Evolutionary conservation across 2,113 vertebrate species (phyloP), one percentile per base, ranked within the genome.

Genomic region (Platichthys flesus): DNA sequence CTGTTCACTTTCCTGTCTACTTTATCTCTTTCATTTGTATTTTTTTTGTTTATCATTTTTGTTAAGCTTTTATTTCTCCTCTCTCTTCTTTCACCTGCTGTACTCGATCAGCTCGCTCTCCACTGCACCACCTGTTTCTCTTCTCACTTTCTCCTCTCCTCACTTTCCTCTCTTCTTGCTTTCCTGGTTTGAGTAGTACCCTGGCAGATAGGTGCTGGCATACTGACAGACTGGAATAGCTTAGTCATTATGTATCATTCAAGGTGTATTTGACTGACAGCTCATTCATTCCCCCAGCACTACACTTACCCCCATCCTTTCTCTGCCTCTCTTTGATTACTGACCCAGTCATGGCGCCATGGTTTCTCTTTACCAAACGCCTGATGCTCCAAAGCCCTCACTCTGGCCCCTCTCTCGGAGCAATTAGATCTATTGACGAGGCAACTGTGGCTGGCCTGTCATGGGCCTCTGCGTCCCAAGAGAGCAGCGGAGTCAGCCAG

Each of bases 391-490:
- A 66, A 78, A 78, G 85, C 79, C 83, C 82, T 81, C 71, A 55
- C 71, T 84, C 78, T 45, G 71, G 81, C 79, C 81, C 77, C 86
- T 86, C 85, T 82, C 88, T 76, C 79, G 18, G 78, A 86, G 87
- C 90, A 93, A 93, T 94, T 92, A 94, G 86, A 85, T 87, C 85
- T 91, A 93, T 92, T 89, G 91, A 93, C 85, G 70, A 88, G 88
- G 86, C 82, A 72, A 83, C 87, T 88, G 87, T 84, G 86, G 74
- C 80, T 67, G 71, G 75, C 60, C 84, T 78, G 88, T 84, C 82
- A 85, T 64, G 78, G 89, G 84, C 62, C 73, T 82, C 74, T 78
- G 37, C 64, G 72, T 85, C 91, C 79, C 80, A 23, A 56, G 79
- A 88, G 86, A 81, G 68, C 60, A 52, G 83, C 84, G 58, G 54